Conservation (phyloP, 2,888 invertebrate genomes). For the Trachelus iudaicus region DNA sequence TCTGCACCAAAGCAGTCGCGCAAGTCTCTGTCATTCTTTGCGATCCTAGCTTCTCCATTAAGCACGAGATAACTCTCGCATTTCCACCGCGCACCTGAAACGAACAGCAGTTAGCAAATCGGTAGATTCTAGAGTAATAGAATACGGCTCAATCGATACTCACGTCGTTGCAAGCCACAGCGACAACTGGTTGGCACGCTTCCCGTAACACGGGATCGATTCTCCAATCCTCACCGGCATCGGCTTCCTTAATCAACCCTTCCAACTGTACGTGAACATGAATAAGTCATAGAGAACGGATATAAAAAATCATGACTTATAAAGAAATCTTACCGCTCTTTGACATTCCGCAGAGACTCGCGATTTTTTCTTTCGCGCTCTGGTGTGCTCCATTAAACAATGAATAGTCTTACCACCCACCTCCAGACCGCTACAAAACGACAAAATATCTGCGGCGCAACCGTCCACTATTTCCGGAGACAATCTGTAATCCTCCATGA, state of each 20-base stretch:
- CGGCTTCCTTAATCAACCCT: conserved; percentile 83
- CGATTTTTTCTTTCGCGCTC: conserved; percentile 73
- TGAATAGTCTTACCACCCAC: conserved; percentile 92
- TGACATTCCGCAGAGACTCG: conserved; percentile 79
- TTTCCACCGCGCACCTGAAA: conserved; percentile 76
- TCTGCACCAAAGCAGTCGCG: conserved; percentile 90
- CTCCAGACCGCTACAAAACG: conserved; percentile 80
- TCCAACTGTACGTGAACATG: conserved; percentile 72
- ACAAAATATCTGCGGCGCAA: conserved; percentile 86
- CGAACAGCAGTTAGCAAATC: conserved; percentile 8
- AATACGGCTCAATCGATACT: conserved; percentile 43
- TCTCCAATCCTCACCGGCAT: conserved; percentile 95
- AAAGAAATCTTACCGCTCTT: conserved; percentile 71
- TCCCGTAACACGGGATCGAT: conserved; percentile 91
- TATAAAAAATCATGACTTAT: not conserved
- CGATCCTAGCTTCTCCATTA: conserved; percentile 91
- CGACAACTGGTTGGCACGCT: conserved; percentile 88
- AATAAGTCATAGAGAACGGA: not conserved
- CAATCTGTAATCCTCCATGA: conserved; percentile 93
- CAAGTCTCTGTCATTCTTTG: conserved; percentile 88
- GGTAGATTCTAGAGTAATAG: not conserved
- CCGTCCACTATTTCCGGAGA: conserved; percentile 92
- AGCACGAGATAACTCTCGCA: conserved; percentile 88
- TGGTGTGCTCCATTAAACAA: conserved; percentile 92
- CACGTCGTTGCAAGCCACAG: conserved; percentile 77